Percentiles rank a stretch among this genome's conserved stretches.
Evolutionary conservation across 2,888 invertebrate species (phyloP).

Genomic region (Rhamphomyia laevipes): DNA sequence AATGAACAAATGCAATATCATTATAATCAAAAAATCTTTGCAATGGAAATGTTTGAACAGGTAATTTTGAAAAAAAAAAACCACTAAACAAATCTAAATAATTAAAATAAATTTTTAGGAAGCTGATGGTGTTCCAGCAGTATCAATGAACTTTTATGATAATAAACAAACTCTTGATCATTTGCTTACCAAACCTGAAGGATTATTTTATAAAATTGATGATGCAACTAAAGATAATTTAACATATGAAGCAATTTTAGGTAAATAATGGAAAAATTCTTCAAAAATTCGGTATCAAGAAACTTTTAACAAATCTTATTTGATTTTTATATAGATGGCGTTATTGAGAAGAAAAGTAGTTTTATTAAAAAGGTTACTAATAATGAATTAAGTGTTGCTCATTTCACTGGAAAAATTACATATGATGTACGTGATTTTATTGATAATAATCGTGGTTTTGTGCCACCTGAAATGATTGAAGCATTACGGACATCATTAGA

Average conservation of each 20-base stretch:
- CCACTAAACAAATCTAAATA: background rate
- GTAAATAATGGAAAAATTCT: slow-evolving; percentile 35
- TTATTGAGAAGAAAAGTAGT: slow-evolving; percentile 32
- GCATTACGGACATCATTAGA: slow-evolving; percentile 66
- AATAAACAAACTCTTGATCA: slow-evolving; percentile 82
- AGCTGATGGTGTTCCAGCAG: slow-evolving; percentile 66
- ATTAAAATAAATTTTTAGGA: slow-evolving; percentile 39
- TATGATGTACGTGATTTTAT: slow-evolving; percentile 77
- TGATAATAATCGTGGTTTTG: slow-evolving; percentile 81
- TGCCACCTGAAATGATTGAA: slow-evolving; percentile 82
- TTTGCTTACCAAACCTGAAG: slow-evolving; percentile 70
- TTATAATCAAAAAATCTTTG: slow-evolving; percentile 83
- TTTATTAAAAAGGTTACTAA: slow-evolving; percentile 37
- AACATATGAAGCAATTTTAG: slow-evolving; percentile 59
- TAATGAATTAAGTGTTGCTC: slow-evolving; percentile 72
- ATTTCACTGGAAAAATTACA: slow-evolving; percentile 79
- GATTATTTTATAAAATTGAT: slow-evolving; percentile 75
- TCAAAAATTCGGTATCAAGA: too few relatives aligned
- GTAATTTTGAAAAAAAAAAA: slow-evolving; percentile 24
- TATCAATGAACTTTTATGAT: slow-evolving; percentile 68
- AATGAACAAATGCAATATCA: slow-evolving; percentile 92
- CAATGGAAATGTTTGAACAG: slow-evolving; percentile 72
- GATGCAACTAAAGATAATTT: slow-evolving; percentile 68
- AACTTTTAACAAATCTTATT: background rate
- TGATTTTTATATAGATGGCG: slow-evolving; percentile 26